These are phyloP conservation scores for Cotesia typhae DNA, from an alignment of 1,140 invertebrate species.

Conservation along the genomic window DNA sequence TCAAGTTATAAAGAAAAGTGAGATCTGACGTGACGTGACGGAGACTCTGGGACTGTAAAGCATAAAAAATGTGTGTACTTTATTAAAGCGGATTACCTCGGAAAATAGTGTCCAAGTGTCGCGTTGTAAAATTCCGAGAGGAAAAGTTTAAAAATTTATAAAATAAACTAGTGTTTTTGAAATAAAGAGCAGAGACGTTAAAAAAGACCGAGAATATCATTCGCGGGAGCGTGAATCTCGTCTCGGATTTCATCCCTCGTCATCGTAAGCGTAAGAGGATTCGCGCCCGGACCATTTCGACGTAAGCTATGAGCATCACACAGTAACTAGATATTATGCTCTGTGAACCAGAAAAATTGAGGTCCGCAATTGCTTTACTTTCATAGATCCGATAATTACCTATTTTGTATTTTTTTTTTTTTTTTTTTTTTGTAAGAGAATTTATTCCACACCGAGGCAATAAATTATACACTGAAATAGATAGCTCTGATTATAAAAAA, in stretches of 20 bases:
- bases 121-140: too few relatives aligned
- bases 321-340: conserved; percentile 34
- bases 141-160: background rate
- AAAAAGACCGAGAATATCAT: conserved; percentile 20
- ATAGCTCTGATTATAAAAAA: too few relatives aligned
- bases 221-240: conserved; percentile 28
- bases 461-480: too few relatives aligned
- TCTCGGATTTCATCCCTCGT: conserved; percentile 29
- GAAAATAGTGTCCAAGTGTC: too few relatives aligned
- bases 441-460: too few relatives aligned
- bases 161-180: background rate
- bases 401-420: background rate
- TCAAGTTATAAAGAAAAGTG: too few relatives aligned
- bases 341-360: conserved; percentile 31
- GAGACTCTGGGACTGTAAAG: too few relatives aligned
- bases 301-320: conserved; percentile 21
- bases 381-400: conserved; percentile 18
- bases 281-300: conserved; percentile 31
- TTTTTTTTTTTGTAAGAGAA: too few relatives aligned
- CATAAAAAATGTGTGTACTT: too few relatives aligned
- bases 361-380: conserved; percentile 25
- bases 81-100: too few relatives aligned
- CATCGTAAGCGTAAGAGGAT: conserved; percentile 30
- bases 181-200: background rate
- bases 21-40: too few relatives aligned